Base-by-base conservation (phyloP, 2,888 invertebrate species). In the Megastigmus dorsalis region DNA sequence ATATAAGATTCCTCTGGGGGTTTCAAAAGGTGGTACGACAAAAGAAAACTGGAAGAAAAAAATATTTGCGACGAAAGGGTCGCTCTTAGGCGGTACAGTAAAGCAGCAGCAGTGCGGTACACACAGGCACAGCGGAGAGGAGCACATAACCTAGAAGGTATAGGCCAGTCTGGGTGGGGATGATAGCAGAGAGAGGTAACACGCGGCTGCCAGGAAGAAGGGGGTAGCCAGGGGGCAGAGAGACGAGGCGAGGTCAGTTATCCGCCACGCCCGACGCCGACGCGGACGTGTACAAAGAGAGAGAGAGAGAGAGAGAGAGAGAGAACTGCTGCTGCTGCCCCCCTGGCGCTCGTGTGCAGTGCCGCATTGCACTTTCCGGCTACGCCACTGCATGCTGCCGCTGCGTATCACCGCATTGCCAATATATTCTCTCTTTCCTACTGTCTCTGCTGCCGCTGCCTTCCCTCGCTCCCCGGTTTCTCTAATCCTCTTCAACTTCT, bases 181-280 rank as follows among this genome's bases (percentile, higher is more conserved):
- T 26, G 28, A 26, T 18, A 30, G n/a, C 15, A 33, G 18, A 33
- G 54, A 55, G 55, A 4, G 36, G 20, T 15, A 48, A 23, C 5
- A 20, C 9, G 6, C 18, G 5, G 36, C 15, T 9, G 20, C 4
- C 18, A 33, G 38, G 26, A 10, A 38, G 20, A 57, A 38, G 52
- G 50, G 7, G 52, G 60, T 28, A n/a, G 41, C 26, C 7, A 26
- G 43, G 33, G 43, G 20, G 55, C 15, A 26, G 59, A 52, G 38
- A 43, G 73, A 18, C 63, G 55, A 63, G 62, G 74, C 52, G 83
- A 84, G 84, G 84, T 84, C 84, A 84, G 84, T 84, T 84, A 81
- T 83, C 83, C 83, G 84, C 84, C 84, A 84, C 84, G 84, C 84
- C 84, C 84, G 78, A 71, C 63, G 57, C 60, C 54, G 82, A 82